A percentile compares a stretch with the other conserved stretches of the same genome.
Evolutionary conservation across 2,113 vertebrate genomes (phyloP).

Genomic region (Esox niger): DNA sequence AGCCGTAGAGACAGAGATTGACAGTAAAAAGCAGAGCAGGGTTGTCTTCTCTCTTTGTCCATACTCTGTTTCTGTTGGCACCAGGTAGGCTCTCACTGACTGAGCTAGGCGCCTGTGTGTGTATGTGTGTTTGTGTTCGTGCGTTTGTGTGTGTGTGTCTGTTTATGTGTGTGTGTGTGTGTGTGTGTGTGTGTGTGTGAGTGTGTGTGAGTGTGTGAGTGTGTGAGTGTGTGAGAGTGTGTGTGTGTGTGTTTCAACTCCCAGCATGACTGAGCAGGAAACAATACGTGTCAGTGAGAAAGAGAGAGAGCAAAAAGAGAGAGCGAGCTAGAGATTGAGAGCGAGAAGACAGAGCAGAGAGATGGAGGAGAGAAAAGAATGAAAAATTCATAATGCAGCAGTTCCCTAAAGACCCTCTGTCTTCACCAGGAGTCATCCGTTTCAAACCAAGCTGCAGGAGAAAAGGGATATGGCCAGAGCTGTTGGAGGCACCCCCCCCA

Average conservation of each 20-base stretch:
- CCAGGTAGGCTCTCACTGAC: too few relatives aligned
- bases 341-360: constrained; percentile 3
- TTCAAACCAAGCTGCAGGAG: too few relatives aligned
- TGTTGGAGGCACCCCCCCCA: not conserved
- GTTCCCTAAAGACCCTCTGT: too few relatives aligned
- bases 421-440: too few relatives aligned
- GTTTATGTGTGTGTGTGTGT: constrained; percentile 48
- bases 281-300: constrained; percentile 50
- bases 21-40: too few relatives aligned
- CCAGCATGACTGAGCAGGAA: too few relatives aligned
- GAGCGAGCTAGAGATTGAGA: constrained; percentile 16
- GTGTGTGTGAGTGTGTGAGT: too few relatives aligned
- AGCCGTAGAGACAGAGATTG: too few relatives aligned
- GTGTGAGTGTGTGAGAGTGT: too few relatives aligned
- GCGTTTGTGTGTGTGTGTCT: constrained; percentile 20
- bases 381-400: too few relatives aligned
- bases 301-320: constrained; percentile 2
- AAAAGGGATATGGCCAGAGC: too few relatives aligned
- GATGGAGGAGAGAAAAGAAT: not conserved
- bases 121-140: constrained; percentile 11
- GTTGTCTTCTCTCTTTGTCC: not conserved
- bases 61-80: not conserved
- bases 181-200: constrained; percentile 46
- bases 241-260: too few relatives aligned
- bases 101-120: constrained; percentile 5